Conservation (phyloP, 1,140 invertebrate genomes). For the Plodia interpunctella region DNA sequence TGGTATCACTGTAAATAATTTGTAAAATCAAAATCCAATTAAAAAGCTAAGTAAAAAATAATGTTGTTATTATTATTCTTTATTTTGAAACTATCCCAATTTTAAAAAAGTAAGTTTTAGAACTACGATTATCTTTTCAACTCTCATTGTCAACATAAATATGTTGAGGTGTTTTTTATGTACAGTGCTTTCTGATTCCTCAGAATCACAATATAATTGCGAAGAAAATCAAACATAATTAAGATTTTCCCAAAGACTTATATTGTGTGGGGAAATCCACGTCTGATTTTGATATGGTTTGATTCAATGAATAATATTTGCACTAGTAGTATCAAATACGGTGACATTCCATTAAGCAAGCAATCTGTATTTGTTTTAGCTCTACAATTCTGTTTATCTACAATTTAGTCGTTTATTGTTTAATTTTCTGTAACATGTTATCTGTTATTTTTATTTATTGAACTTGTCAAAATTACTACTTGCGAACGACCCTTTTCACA, state of each 20-base stretch:
- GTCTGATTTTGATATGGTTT: neutral
- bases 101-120: no score
- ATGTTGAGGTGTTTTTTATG: no score
- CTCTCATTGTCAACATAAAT: no score
- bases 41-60: neutral
- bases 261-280: neutral
- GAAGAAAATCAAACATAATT: neutral
- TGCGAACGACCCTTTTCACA: no score
- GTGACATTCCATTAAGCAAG: neutral
- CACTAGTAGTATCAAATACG: neutral
- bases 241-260: constrained; percentile 6
- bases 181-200: no score
- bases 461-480: no score
- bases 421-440: neutral
- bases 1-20: constrained; percentile 54
- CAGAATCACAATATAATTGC: neutral
- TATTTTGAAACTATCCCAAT: no score
- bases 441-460: neutral
- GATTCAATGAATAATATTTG: neutral
- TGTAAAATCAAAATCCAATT: neutral
- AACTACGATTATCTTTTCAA: no score
- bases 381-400: neutral
- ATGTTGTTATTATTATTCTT: no score
- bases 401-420: neutral
- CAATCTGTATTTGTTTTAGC: neutral